phyloP scores from a whole-genome alignment of 2,888 invertebrate species.

The Priocnemis perturbator region DNA sequence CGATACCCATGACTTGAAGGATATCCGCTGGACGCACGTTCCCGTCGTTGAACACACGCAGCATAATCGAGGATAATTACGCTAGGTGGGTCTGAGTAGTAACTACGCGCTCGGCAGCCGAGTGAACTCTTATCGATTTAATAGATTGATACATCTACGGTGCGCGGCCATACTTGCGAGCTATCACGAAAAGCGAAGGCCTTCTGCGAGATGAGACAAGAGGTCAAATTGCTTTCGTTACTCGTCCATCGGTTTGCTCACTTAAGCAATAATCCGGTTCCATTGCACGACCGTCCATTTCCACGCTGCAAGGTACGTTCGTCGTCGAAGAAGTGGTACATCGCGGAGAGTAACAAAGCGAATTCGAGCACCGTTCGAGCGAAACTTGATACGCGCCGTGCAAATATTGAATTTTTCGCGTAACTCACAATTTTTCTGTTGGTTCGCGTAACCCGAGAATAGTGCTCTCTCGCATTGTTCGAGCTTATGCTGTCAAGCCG shows the following conservation, averaged over 20 bases:
- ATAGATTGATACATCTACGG: neutral
- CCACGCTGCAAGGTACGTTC: conserved; percentile 9
- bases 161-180: conserved; percentile 8
- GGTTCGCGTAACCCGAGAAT: too few species aligned
- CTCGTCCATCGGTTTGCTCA: conserved; percentile 38
- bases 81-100: conserved; percentile 19
- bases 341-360: too few species aligned
- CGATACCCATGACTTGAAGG: conserved; percentile 53
- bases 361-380: too few species aligned
- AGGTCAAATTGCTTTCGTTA: conserved; percentile 46
- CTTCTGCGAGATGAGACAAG: conserved; percentile 28
- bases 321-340: neutral
- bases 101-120: conserved; percentile 7
- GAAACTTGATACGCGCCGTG: too few species aligned
- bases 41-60: conserved; percentile 29
- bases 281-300: conserved; percentile 18
- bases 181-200: conserved; percentile 26
- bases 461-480: too few species aligned
- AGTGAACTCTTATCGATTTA: neutral
- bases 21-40: conserved; percentile 37
- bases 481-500: too few species aligned
- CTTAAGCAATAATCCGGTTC: conserved; percentile 24
- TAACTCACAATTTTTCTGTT: too few species aligned
- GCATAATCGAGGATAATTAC: conserved; percentile 37
- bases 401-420: too few species aligned